Base-by-base conservation (phyloP, 2,888 invertebrate genomes). In the Folsomia manolachei region DNA sequence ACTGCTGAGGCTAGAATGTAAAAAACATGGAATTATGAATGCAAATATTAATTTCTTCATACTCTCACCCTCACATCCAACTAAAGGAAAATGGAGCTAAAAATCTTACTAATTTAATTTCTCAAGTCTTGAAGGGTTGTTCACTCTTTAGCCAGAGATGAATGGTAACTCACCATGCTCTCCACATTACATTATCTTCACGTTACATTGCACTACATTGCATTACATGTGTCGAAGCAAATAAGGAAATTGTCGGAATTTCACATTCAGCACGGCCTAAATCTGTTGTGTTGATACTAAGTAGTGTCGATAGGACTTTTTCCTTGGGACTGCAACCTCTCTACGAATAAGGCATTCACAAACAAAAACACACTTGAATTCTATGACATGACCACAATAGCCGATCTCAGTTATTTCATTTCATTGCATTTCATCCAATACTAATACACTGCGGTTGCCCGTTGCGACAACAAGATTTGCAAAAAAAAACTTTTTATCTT, bases 51-150 rank as follows among this genome's bases (percentile, higher is more conserved):
- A 19, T 56, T 56, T 56, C 21, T 19, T 56, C 14, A 39, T 14
- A 39, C 39, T 39, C n/a, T n/a, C n/a, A n/a, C n/a, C n/a, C n/a
- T n/a, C n/a, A n/a, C n/a, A n/a, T n/a, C n/a, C n/a, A n/a, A n/a
- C n/a, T 39, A 14, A 39, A 39, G 39, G 39, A 14, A 56, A 56
- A 21, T 56, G 56, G 21, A 56, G 19, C 56, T n/a, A n/a, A n/a
- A 56, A 56, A 56, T 56, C 19, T 18, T 19, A 21, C 56, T 56
- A 56, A 56, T 56, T 56, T 56, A 56, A 56, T 56, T 56, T 56
- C 56, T 56, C 18, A 56, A 18, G 21, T 19, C 21, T 56, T 39
- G 39, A 39, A 39, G 39, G 39, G 39, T 14, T 39, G n/a, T n/a
- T n/a, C n/a, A n/a, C n/a, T n/a, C n/a, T 39, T 39, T 39, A 39